Conservation (phyloP, 53 echinoderm and acorn worm genomes). For the Actinopyga echinites region DNA sequence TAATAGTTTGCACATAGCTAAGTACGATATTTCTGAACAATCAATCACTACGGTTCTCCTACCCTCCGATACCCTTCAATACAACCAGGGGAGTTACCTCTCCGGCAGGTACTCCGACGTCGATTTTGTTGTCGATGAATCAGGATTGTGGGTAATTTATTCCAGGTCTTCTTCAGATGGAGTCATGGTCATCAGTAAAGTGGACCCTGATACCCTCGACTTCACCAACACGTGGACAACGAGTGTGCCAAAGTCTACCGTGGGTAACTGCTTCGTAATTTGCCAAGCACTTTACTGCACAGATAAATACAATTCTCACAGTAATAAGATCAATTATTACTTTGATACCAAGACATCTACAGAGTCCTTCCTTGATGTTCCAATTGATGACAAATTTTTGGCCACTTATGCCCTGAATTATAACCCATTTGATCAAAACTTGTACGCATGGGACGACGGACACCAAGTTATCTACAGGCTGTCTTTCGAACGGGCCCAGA, state of each 20-base stretch:
- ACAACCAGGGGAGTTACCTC: conserved; percentile 16
- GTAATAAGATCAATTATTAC: conserved; percentile 44
- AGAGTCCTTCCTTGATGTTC: conserved; percentile 50
- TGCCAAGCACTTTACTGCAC: conserved; percentile 66
- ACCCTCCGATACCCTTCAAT: neutral
- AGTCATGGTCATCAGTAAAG: conserved; percentile 45
- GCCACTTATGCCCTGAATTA: conserved; percentile 66
- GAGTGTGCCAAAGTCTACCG: conserved; percentile 50
- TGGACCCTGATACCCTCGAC: conserved; percentile 61
- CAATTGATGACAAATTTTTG: conserved; percentile 67
- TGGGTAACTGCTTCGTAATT: conserved; percentile 73
- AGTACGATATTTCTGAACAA: neutral
- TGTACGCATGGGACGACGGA: conserved; percentile 76
- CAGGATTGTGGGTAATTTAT: conserved; percentile 73
- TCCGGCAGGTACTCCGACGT: conserved; percentile 24
- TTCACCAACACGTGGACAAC: conserved; percentile 43
- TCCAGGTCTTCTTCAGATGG: conserved; percentile 26
- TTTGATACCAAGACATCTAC: conserved; percentile 52
- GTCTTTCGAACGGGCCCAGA: conserved; percentile 52
- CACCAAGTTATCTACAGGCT: conserved; percentile 72
- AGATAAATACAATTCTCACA: conserved; percentile 26
- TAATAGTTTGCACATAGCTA: neutral
- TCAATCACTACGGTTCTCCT: neutral
- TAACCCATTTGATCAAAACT: conserved; percentile 72
- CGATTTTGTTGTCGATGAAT: conserved; percentile 67